These are phyloP conservation scores for Solenodon paradoxus DNA, from an alignment of 2,113 vertebrate genomes.

Conservation along the genomic window DNA sequence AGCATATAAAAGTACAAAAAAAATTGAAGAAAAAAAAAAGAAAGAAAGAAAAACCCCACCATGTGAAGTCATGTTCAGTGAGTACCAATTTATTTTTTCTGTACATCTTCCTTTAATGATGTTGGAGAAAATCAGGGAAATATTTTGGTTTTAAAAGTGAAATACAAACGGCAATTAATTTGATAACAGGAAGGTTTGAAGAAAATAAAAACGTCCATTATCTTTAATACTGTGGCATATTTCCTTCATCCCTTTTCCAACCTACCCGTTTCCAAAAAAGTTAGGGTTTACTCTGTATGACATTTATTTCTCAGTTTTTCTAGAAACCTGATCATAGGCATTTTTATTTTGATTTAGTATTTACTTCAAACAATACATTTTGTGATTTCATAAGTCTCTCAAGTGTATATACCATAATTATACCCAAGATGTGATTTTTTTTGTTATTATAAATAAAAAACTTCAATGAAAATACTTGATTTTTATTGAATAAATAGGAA, in stretches of 20 bases:
- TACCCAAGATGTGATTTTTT: not conserved
- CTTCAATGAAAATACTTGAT: not conserved
- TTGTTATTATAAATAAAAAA: not conserved
- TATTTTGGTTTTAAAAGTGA: not conserved
- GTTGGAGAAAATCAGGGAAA: not conserved
- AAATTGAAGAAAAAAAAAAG: not conserved
- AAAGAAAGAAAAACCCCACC: not conserved
- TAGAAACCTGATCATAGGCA: not conserved
- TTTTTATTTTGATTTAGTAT: conserved; percentile 15
- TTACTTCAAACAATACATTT: not conserved
- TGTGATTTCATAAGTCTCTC: conserved; percentile 8
- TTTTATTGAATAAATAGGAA: not conserved
- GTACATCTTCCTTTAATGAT: not conserved
- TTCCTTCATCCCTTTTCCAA: not conserved
- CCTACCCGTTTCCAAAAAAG: not conserved
- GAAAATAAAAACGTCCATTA: not conserved
- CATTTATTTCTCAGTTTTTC: not conserved
- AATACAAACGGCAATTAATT: not conserved
- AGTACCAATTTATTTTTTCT: not conserved
- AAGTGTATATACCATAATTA: not conserved
- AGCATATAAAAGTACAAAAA: not conserved
- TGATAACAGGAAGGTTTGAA: not conserved
- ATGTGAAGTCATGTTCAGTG: not conserved
- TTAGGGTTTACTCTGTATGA: not conserved
- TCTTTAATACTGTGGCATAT: not conserved